A percentile compares a stretch with the other conserved stretches of the same genome.
phyloP scores from a whole-genome alignment of 2,797 vertebrate species.

The Epinephelus malabaricus region DNA sequence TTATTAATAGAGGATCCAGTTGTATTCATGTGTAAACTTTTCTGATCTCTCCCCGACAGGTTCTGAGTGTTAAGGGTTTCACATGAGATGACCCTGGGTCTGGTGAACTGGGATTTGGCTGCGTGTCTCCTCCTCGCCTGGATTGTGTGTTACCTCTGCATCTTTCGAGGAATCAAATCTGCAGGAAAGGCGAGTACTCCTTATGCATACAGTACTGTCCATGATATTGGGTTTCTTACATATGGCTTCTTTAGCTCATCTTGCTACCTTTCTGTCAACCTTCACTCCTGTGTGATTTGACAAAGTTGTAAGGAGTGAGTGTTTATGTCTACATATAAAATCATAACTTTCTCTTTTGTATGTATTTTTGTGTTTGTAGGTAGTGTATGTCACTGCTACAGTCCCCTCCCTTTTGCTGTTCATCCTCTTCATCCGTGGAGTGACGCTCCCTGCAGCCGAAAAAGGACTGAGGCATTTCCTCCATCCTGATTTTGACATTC shows the following conservation, averaged over 20 bases:
- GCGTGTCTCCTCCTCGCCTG: constrained; percentile 87
- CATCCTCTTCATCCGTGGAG: constrained; percentile 91
- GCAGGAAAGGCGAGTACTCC: constrained; percentile 84
- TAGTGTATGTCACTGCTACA: constrained; percentile 94
- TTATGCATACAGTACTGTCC: not conserved
- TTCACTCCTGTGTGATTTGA: too few species aligned
- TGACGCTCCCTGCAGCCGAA: constrained; percentile 90
- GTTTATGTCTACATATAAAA: too few species aligned
- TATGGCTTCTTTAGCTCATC: too few species aligned
- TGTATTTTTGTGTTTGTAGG: constrained; percentile 79
- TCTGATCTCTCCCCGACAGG: constrained; percentile 71
- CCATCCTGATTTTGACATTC: constrained; percentile 84
- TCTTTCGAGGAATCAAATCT: constrained; percentile 89
- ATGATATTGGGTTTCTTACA: not conserved
- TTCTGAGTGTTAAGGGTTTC: constrained; percentile 87
- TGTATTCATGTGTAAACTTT: constrained; percentile 11
- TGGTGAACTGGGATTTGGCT: constrained; percentile 83
- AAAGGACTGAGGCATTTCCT: constrained; percentile 91
- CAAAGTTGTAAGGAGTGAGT: too few species aligned
- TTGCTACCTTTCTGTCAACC: too few species aligned
- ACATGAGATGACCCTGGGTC: constrained; percentile 79
- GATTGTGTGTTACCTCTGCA: constrained; percentile 90
- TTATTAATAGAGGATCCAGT: constrained; percentile 25
- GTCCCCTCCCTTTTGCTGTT: constrained; percentile 93
- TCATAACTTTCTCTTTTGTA: not conserved